Conservation (phyloP, 2,797 vertebrate genomes). For the Coreius guichenoti region DNA sequence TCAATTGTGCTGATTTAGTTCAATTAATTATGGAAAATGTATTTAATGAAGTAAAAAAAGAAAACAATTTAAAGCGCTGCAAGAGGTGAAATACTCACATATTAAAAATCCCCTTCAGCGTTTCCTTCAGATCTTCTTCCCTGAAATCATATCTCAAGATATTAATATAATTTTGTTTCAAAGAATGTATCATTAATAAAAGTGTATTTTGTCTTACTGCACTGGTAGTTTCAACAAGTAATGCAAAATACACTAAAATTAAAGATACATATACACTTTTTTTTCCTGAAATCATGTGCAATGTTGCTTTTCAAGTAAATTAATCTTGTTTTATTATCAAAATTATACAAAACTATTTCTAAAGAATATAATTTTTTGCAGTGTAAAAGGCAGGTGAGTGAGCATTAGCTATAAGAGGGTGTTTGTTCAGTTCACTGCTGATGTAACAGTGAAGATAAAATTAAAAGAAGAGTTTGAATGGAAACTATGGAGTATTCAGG, state of each 20-base stretch:
- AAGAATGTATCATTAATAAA: neutral
- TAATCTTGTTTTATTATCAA: neutral
- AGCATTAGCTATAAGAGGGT: neutral
- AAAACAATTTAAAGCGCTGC: neutral
- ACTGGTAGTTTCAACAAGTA: neutral
- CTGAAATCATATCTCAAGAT: constrained; percentile 63
- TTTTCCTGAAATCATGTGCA: neutral
- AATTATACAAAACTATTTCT: neutral
- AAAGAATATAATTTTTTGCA: neutral
- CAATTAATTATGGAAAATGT: neutral
- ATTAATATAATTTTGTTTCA: neutral
- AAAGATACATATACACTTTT: too few relatives aligned
- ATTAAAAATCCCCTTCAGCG: constrained; percentile 73
- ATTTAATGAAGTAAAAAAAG: neutral
- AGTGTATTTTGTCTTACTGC: neutral
- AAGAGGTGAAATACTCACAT: constrained; percentile 69
- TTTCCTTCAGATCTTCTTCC: constrained; percentile 73
- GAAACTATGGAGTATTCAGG: neutral
- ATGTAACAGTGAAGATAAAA: neutral
- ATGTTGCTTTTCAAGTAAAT: neutral
- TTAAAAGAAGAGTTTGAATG: neutral
- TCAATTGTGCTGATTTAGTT: neutral
- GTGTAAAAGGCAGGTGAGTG: neutral
- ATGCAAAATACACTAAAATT: too few relatives aligned
- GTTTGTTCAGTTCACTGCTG: neutral